Evolutionary conservation across 2,113 vertebrate genomes (phyloP).

Genomic region (Forbesichthys papilliferus): DNA sequence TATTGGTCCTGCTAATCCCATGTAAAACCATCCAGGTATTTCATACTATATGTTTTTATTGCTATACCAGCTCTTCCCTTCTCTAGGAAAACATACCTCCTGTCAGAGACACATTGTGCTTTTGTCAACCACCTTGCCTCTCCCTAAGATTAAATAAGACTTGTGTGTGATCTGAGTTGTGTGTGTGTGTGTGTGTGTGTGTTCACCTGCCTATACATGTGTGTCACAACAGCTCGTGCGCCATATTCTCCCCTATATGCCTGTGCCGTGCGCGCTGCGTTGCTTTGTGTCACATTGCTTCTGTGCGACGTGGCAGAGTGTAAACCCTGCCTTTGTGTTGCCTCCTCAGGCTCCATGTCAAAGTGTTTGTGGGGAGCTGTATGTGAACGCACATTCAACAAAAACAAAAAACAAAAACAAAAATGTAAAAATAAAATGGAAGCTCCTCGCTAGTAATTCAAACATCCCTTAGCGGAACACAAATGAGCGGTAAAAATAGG

Average conservation of each 20-base stretch:
- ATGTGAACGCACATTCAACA: slow-evolving; percentile 49
- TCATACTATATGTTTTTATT: neutral
- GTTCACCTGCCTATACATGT: no score
- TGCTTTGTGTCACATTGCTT: slow-evolving; percentile 27
- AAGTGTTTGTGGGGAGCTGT: slow-evolving; percentile 57
- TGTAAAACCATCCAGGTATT: neutral
- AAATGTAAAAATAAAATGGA: neutral
- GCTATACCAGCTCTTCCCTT: neutral
- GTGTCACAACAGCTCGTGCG: neutral
- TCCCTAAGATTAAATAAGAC: slow-evolving; percentile 5
- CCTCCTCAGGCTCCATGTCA: slow-evolving; percentile 58
- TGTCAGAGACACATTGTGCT: slow-evolving; percentile 3
- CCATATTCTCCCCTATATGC: neutral
- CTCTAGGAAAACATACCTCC: slow-evolving; percentile 19
- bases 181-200: slow-evolving; percentile 12
- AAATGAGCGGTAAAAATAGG: slow-evolving; percentile 35
- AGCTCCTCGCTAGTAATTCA: slow-evolving; percentile 45
- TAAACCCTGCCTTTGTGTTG: slow-evolving; percentile 45
- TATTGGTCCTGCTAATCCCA: neutral
- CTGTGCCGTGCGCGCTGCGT: neutral
- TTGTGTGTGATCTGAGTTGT: neutral
- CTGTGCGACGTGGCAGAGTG: slow-evolving; percentile 36
- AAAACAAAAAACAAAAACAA: slow-evolving; percentile 1
- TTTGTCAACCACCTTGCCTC: slow-evolving; percentile 12
- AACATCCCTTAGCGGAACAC: slow-evolving; percentile 33